Base-by-base conservation (phyloP, 2,888 invertebrate genomes). In the Pyrrhopygopsis socrates region DNA sequence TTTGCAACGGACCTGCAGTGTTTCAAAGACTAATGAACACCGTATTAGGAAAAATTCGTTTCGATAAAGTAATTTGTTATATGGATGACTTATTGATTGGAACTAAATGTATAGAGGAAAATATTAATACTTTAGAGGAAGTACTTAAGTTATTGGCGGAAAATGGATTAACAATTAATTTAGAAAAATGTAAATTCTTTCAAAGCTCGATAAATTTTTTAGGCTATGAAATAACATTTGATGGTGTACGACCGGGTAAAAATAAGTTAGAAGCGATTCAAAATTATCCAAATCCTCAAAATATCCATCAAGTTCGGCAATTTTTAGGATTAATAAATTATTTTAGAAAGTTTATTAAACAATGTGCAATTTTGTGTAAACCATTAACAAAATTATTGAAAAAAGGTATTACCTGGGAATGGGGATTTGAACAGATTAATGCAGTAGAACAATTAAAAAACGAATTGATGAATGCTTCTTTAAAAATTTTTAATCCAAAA, bases 11-110 rank as follows among this genome's bases (percentile, higher is more conserved):
- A 0, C 94, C 94, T 2, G 79, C 91, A 5, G 92, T 92, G 0
- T 94, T 93, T 41, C 93, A 93, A 65, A 76, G 91, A 8, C 20
- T 89, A 3, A 94, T 95, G 85, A 89, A 94, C 70, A 92, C 90
- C 45, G 81, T 94, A 6, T 30, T 94, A 5, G 76, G 76, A 0
- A 83, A 85, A 41, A 9, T 84, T 4, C 71, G 88, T n/a, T 89
- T 87, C 76, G 70, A 38, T 27, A 68, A 60, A 15, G 68, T 75
- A 11, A 38, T 60, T 41, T 75, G 75, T 22, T 75, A 58, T 38
- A 75, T 75, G 75, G 75, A 75, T 24, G 75, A 75, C 9, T 18
- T 75, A 2, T 75, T 75, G n/a, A 60, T 75, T n/a, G 63, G 34
- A 22, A 54, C 75, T 1, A 41, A 60, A 18, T 38, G 38, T 11